A percentile compares a stretch with the other conserved stretches of the same genome.
These are phyloP conservation scores for Poecilia wingei DNA, from an alignment of 2,797 vertebrate species.

Conservation along the genomic window DNA sequence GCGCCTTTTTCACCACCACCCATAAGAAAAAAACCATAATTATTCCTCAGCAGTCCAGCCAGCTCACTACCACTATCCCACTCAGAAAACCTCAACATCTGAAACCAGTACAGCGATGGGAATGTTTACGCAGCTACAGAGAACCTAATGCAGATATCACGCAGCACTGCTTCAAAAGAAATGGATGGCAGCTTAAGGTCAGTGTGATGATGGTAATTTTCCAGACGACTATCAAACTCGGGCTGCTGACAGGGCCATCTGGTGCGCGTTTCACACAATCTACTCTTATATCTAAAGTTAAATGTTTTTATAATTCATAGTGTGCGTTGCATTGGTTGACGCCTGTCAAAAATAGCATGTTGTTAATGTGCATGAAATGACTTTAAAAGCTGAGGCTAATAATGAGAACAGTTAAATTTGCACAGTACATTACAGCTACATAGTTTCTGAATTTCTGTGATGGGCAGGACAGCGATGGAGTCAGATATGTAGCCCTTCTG, in stretches of 20 bases:
- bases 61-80: slow-evolving; percentile 39
- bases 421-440: neutral
- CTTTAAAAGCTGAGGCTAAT: slow-evolving; percentile 1
- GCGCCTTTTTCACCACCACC: slow-evolving; percentile 38
- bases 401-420: neutral
- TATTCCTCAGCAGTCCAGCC: slow-evolving; percentile 46
- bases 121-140: slow-evolving; percentile 42
- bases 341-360: slow-evolving; percentile 13
- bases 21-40: slow-evolving; percentile 69
- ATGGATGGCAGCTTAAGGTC: slow-evolving; percentile 38
- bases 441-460: neutral
- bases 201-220: slow-evolving; percentile 68
- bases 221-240: slow-evolving; percentile 59
- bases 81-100: slow-evolving; percentile 66
- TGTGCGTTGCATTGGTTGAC: neutral
- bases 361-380: slow-evolving; percentile 7
- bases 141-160: slow-evolving; percentile 29
- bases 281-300: slow-evolving; percentile 38
- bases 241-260: slow-evolving; percentile 67
- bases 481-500: neutral
- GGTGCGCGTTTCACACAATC: slow-evolving; percentile 46
- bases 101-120: slow-evolving; percentile 35
- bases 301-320: slow-evolving; percentile 27
- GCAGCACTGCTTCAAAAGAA: slow-evolving; percentile 42
- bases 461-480: neutral